These are phyloP conservation scores for Bursaphelenchus okinawaensis DNA, from an alignment of 2,888 invertebrate genomes.

Conservation along the genomic window DNA sequence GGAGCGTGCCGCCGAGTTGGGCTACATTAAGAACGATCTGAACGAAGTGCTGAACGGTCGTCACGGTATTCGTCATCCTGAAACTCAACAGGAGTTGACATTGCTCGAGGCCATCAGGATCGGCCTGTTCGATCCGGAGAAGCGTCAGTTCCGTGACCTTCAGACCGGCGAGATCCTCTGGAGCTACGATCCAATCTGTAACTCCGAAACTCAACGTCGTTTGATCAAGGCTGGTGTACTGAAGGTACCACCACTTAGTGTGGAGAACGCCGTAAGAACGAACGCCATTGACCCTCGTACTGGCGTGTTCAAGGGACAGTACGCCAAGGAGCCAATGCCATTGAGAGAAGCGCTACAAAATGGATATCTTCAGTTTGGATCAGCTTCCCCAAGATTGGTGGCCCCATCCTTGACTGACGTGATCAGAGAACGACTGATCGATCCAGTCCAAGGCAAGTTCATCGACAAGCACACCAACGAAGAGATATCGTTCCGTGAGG, in stretches of 20 bases:
- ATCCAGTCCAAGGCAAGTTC: conserved; percentile 73
- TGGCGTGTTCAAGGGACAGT: conserved; percentile 60
- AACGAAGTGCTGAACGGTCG: conserved; percentile 75
- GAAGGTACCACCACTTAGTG: conserved; percentile 58
- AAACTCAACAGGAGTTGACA: conserved; percentile 69
- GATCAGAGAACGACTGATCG: conserved; percentile 77
- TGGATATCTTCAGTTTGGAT: conserved; percentile 48
- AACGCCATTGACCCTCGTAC: conserved; percentile 59
- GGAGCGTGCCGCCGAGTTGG: conserved; percentile 77
- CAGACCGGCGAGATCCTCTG: conserved; percentile 69
- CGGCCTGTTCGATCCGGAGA: conserved; percentile 82
- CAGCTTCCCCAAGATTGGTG: conserved; percentile 31
- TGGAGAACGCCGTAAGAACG: conserved; percentile 59
- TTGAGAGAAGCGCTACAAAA: conserved; percentile 60
- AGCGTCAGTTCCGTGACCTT: conserved; percentile 71
- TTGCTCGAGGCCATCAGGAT: conserved; percentile 83
- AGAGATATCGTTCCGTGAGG: conserved; percentile 74
- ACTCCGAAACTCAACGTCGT: conserved; percentile 59
- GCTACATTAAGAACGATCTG: conserved; percentile 74
- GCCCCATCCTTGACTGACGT: conserved; percentile 74
- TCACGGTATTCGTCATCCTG: conserved; percentile 72
- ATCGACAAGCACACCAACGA: conserved; percentile 69
- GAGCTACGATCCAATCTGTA: conserved; percentile 59
- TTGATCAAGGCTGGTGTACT: conserved; percentile 57
- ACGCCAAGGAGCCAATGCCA: conserved; percentile 57